These are phyloP conservation scores for Nerophis ophidion DNA, from an alignment of 2,113 vertebrate species.

Conservation along the genomic window DNA sequence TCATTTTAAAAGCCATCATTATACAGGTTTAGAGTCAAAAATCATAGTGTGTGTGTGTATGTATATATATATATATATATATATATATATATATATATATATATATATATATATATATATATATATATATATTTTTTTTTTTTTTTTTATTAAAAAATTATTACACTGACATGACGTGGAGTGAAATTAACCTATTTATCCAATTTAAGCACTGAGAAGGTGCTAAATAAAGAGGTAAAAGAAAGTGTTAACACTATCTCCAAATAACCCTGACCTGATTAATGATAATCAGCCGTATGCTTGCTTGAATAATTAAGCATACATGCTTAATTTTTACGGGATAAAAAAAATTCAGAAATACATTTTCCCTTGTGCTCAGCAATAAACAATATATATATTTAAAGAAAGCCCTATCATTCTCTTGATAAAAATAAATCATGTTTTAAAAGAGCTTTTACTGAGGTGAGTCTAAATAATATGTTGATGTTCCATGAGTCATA, in stretches of 20 bases:
- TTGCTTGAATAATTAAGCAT: neutral
- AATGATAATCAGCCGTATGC: neutral
- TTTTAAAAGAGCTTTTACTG: neutral
- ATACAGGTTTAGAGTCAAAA: too few relatives aligned
- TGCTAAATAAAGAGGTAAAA: neutral
- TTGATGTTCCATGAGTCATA: neutral
- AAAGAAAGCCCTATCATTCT: neutral
- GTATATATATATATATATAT: too few relatives aligned
- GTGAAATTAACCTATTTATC: neutral
- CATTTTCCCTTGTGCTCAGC: neutral
- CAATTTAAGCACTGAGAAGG: constrained; percentile 10
- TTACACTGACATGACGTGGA: neutral
- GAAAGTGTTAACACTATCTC: neutral
- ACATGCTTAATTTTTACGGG: neutral
- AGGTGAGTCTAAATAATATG: neutral
- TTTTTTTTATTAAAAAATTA: too few relatives aligned
- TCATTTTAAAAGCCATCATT: too few relatives aligned
- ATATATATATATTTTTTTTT: too few relatives aligned
- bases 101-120: too few relatives aligned
- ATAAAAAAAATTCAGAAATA: neutral
- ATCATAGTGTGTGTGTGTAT: too few relatives aligned
- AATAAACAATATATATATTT: neutral
- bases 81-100: too few relatives aligned
- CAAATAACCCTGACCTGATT: neutral
- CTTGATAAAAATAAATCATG: constrained; percentile 2